Conservation (phyloP, 2,888 invertebrate genomes). For the Rhamnusium bicolor region DNA sequence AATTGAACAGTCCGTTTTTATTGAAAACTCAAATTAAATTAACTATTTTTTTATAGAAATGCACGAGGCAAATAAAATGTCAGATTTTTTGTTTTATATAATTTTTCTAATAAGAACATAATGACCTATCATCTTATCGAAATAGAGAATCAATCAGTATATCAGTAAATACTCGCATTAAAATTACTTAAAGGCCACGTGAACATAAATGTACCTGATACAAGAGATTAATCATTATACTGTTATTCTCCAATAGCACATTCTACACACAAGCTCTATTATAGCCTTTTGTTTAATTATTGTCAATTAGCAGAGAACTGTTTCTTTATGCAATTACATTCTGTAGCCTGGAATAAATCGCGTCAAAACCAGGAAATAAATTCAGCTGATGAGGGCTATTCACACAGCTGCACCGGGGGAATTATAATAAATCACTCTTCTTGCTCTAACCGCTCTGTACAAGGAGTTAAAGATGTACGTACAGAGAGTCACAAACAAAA, state of each 20-base stretch:
- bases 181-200: too few relatives aligned
- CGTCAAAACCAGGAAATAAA: slow-evolving; percentile 59
- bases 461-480: background rate
- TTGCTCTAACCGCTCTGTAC: slow-evolving; percentile 34
- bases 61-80: too few relatives aligned
- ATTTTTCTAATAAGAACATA: too few relatives aligned
- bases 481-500: background rate
- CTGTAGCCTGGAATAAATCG: slow-evolving; percentile 54
- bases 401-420: slow-evolving; percentile 53
- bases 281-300: slow-evolving; percentile 53
- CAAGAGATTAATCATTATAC: slow-evolving; percentile 12
- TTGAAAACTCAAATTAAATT: too few relatives aligned
- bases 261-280: slow-evolving; percentile 37
- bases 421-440: slow-evolving; percentile 52
- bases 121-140: too few relatives aligned
- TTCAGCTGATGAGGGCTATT: slow-evolving; percentile 61
- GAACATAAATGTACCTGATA: background rate
- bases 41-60: too few relatives aligned
- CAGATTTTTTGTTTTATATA: too few relatives aligned
- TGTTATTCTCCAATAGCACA: slow-evolving; percentile 24
- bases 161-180: too few relatives aligned
- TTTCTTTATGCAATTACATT: slow-evolving; percentile 60
- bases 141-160: too few relatives aligned
- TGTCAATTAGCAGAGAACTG: slow-evolving; percentile 57
- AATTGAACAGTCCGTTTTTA: too few relatives aligned